Percentiles rank a stretch among this genome's conserved stretches.
These are phyloP conservation scores for Tyto alba DNA, from an alignment of 2,113 vertebrate genomes.

Conservation along the genomic window DNA sequence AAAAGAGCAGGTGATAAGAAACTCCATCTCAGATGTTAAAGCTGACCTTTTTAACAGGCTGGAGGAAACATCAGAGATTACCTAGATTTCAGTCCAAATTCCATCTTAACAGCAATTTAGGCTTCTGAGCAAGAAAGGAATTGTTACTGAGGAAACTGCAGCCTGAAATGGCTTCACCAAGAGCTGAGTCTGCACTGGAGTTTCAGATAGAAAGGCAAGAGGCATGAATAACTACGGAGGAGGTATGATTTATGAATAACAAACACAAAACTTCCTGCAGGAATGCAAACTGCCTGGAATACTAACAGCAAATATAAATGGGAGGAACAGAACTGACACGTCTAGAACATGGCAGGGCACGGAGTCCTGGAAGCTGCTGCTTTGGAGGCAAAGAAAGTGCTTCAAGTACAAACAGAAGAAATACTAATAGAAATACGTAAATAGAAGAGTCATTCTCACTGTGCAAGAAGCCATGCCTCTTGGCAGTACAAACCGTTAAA, in stretches of 20 bases:
- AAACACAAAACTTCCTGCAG: not conserved
- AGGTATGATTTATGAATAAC: not conserved
- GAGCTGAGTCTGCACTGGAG: not conserved
- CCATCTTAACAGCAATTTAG: not conserved
- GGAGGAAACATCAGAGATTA: not conserved
- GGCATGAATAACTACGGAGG: not conserved
- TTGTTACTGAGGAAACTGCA: not conserved
- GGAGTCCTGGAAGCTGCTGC: not conserved
- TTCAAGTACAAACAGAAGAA: too few relatives aligned
- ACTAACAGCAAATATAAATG: not conserved
- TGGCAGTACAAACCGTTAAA: not conserved
- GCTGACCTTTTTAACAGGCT: not conserved
- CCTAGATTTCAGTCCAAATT: not conserved
- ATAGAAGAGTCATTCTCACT: not conserved
- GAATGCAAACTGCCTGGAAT: not conserved
- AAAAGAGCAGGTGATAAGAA: not conserved
- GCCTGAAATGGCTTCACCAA: not conserved
- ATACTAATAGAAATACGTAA: too few relatives aligned
- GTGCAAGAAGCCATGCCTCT: not conserved
- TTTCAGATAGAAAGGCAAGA: not conserved
- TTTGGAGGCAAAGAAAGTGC: too few relatives aligned
- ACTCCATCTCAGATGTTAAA: not conserved
- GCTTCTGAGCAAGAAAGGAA: not conserved
- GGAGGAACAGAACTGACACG: not conserved
- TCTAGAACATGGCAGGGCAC: accelerated